Percentiles rank a stretch among this genome's conserved stretches.
These are phyloP conservation scores for Sebastiscus albofasciatus DNA, from an alignment of 2,797 vertebrate species.

Conservation along the genomic window DNA sequence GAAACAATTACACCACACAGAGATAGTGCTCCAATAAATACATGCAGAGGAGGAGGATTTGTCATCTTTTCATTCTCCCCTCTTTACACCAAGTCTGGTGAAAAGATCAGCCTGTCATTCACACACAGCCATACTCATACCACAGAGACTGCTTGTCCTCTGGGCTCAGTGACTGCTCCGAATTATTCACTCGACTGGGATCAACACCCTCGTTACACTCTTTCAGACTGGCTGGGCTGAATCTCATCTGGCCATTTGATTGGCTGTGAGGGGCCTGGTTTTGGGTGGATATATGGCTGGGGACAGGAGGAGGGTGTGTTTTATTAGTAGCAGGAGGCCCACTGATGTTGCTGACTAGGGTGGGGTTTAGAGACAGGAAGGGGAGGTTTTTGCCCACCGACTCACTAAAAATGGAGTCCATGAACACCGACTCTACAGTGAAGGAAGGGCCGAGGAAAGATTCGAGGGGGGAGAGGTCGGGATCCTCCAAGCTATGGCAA, in stretches of 20 bases:
- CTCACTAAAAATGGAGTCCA: constrained; percentile 85
- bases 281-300: constrained; percentile 51
- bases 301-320: constrained; percentile 67
- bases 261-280: constrained; percentile 68
- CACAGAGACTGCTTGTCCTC: constrained; percentile 95
- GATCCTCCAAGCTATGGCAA: constrained; percentile 73
- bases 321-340: constrained; percentile 76
- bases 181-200: constrained; percentile 52
- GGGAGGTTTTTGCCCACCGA: constrained; percentile 82
- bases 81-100: constrained; percentile 12
- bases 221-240: constrained; percentile 43
- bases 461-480: constrained; percentile 80
- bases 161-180: constrained; percentile 83
- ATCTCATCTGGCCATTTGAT: constrained; percentile 60
- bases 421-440: constrained; percentile 82
- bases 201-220: constrained; percentile 53
- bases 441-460: constrained; percentile 83
- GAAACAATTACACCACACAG: constrained; percentile 47
- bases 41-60: constrained; percentile 71
- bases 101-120: constrained; percentile 55
- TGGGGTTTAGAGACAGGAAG: constrained; percentile 94
- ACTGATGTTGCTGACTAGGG: constrained; percentile 95
- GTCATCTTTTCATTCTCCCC: constrained; percentile 9
- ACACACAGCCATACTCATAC: constrained; percentile 99
- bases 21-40: constrained; percentile 61